These are phyloP conservation scores for Cavia porcellus DNA, from an alignment of 2,113 vertebrate species.

Conservation along the genomic window DNA sequence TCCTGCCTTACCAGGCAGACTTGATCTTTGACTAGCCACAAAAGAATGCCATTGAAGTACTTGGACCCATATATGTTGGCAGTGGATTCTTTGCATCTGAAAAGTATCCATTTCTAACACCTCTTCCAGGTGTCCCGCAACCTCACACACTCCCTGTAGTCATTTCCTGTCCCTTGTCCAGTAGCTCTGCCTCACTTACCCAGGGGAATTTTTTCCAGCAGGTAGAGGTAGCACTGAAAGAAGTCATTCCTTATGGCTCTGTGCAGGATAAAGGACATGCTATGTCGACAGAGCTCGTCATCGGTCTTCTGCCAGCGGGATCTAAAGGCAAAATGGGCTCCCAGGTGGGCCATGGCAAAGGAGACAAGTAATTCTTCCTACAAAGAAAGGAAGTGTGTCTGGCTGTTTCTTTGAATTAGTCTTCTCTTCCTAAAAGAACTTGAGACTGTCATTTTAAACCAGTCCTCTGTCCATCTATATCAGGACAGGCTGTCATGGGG, in stretches of 20 bases:
- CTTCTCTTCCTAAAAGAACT: conserved; percentile 72
- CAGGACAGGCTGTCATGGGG: conserved; percentile 76
- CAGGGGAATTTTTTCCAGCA: conserved; percentile 94
- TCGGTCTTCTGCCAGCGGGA: conserved; percentile 95
- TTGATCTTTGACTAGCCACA: background rate
- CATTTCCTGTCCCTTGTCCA: background rate
- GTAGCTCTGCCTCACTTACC: conserved; percentile 90
- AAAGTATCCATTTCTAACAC: background rate
- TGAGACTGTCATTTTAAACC: conserved; percentile 83
- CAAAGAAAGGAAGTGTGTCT: conserved; percentile 58
- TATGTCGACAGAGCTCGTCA: conserved; percentile 93
- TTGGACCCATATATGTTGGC: too few relatives aligned
- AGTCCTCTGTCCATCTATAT: conserved; percentile 89
- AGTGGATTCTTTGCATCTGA: background rate
- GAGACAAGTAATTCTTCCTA: background rate
- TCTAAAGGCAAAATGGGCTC: conserved; percentile 93
- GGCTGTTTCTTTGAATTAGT: conserved; percentile 69
- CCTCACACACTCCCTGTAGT: background rate
- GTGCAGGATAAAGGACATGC: conserved; percentile 96
- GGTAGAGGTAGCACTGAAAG: conserved; percentile 97
- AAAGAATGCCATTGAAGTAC: conserved; percentile 27
- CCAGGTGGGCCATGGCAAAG: conserved; percentile 88
- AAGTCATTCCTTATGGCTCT: conserved; percentile 94
- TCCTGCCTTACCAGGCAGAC: background rate
- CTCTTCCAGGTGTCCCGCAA: background rate